Evolutionary conservation across 2,797 vertebrate species (phyloP).

Genomic region (Avahi laniger): DNA sequence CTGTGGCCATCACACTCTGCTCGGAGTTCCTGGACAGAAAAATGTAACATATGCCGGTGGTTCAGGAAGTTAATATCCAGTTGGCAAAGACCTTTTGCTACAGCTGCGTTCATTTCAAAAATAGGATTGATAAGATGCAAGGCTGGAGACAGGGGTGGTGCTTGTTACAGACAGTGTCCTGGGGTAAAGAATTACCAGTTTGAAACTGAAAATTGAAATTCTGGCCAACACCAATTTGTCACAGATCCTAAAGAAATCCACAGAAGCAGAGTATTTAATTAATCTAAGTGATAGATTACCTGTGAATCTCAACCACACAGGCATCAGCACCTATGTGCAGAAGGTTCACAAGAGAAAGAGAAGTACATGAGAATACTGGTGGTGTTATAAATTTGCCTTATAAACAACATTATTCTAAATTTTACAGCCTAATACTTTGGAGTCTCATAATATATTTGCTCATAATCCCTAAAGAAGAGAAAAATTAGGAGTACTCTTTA

Average conservation of each 20-base stretch:
- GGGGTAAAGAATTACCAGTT: not conserved
- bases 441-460: not conserved
- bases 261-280: not conserved
- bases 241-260: not conserved
- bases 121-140: not conserved
- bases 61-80: not conserved
- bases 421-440: not conserved
- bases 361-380: not conserved
- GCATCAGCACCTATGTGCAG: not conserved
- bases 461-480: not conserved
- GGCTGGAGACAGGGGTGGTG: fast-evolving
- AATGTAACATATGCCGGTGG: fast-evolving
- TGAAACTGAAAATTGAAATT: not conserved
- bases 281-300: constrained; percentile 30
- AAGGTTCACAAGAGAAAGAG: not conserved
- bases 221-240: not conserved
- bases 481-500: not conserved
- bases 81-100: not conserved
- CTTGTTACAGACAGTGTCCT: not conserved
- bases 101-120: not conserved
- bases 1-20: fast-evolving
- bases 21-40: not conserved
- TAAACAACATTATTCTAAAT: not conserved
- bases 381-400: not conserved
- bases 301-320: not conserved